Percentiles rank a stretch among this genome's conserved stretches.
Evolutionary conservation across 1,140 invertebrate genomes (phyloP).

Genomic region (Aphelenchoides besseyi): DNA sequence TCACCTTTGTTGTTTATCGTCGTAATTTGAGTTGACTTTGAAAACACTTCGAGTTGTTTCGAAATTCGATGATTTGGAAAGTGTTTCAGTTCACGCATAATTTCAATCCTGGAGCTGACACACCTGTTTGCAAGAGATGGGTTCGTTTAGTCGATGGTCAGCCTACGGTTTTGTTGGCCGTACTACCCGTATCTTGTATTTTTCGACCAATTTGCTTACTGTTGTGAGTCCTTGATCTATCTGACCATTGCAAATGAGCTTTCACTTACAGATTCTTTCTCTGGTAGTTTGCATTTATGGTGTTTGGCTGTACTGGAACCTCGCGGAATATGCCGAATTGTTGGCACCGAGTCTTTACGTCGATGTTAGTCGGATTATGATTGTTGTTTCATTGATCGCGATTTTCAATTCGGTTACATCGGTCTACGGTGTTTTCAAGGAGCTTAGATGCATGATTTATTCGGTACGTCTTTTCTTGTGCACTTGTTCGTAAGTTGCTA

Average conservation of each 20-base stretch:
- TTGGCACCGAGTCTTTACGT: slow-evolving; percentile 58
- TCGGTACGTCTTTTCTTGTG: slow-evolving; percentile 46
- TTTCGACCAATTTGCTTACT: slow-evolving; percentile 50
- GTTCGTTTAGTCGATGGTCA: slow-evolving; percentile 54
- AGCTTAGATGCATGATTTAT: slow-evolving; percentile 58
- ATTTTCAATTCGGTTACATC: slow-evolving; percentile 51
- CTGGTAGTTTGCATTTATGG: slow-evolving; percentile 55
- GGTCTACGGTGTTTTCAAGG: slow-evolving; percentile 51
- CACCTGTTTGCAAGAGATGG: slow-evolving; percentile 29
- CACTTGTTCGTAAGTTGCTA: background rate
- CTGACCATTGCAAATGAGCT: background rate
- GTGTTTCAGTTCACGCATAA: background rate
- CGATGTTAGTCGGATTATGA: slow-evolving; percentile 58
- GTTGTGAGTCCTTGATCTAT: slow-evolving; percentile 39
- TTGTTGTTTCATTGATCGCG: slow-evolving; percentile 52
- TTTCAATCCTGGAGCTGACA: background rate
- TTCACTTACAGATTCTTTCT: slow-evolving; percentile 48
- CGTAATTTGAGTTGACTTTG: background rate
- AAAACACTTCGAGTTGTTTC: too few relatives aligned
- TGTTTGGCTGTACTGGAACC: slow-evolving; percentile 52
- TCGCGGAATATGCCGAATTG: slow-evolving; percentile 57
- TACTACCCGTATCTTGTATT: slow-evolving; percentile 40
- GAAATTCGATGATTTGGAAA: too few relatives aligned
- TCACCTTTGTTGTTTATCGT: background rate
- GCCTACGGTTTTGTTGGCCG: slow-evolving; percentile 56